Percentiles rank a stretch among this genome's conserved stretches.
Conservation (phyloP, 1,140 invertebrate species). For the Rhizoglyphus robini region DNA sequence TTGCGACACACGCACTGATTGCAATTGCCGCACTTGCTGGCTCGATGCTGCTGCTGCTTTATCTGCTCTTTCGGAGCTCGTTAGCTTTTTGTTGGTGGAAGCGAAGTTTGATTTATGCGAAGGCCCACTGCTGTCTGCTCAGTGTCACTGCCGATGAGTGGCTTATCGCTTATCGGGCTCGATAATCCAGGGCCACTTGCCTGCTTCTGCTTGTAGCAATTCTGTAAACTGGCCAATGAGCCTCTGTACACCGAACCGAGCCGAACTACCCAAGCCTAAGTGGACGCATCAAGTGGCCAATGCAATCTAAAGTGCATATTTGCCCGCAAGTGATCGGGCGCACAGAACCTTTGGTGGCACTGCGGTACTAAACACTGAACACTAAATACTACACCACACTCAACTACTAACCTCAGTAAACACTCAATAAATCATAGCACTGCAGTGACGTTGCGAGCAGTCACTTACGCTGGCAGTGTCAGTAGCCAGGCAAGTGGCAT, state of each 20-base stretch:
- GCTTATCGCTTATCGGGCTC: background rate
- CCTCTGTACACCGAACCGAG: too few relatives aligned
- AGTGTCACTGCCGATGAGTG: background rate
- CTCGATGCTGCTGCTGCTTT: background rate
- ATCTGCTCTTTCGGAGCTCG: background rate
- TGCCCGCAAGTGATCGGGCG: background rate
- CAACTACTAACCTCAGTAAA: background rate
- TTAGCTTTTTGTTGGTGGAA: background rate
- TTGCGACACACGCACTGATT: background rate
- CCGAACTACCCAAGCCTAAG: background rate
- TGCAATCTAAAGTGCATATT: constrained; percentile 6
- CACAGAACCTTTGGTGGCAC: background rate
- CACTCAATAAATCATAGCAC: constrained; percentile 6
- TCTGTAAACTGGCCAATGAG: background rate
- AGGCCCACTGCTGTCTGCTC: background rate
- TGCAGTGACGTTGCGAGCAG: background rate
- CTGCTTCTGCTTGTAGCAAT: background rate
- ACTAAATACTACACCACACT: background rate
- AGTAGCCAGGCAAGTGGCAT: background rate
- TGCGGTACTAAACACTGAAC: too few relatives aligned
- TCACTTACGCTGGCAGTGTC: too few relatives aligned
- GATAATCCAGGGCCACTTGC: background rate
- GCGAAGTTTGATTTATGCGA: background rate
- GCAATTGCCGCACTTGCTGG: background rate
- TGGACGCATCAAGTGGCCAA: background rate